Percentiles rank a stretch among this genome's conserved stretches.
phyloP scores from a whole-genome alignment of 2,113 vertebrate species.

The Podiceps cristatus region DNA sequence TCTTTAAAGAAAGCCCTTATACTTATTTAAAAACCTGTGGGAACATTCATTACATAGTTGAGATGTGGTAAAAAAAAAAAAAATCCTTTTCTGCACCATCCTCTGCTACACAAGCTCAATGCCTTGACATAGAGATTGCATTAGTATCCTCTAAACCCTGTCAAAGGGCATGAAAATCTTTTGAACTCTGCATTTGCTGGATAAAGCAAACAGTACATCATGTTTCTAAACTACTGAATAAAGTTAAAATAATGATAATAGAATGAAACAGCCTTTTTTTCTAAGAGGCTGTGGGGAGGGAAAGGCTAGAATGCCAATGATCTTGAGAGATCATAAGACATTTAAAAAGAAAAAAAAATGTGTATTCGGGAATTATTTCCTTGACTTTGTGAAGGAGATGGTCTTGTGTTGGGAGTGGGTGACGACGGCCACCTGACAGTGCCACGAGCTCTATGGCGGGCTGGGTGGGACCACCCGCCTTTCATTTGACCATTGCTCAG shows the following conservation, averaged over 20 bases:
- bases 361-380: neutral
- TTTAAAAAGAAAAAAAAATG: too few species aligned
- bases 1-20: neutral
- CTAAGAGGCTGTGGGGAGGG: neutral
- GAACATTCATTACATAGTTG: neutral
- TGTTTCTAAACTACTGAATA: neutral
- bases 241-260: neutral
- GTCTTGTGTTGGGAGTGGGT: neutral
- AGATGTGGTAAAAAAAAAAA: neutral
- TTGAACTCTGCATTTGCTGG: neutral
- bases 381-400: neutral
- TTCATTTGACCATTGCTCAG: rapidly evolving
- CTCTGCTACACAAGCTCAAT: neutral
- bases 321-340: neutral
- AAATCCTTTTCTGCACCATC: neutral
- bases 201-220: neutral
- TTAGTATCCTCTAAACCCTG: neutral
- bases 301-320: neutral
- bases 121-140: neutral
- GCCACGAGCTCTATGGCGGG: rapidly evolving
- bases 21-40: neutral
- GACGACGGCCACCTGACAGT: neutral
- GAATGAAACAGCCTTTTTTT: neutral
- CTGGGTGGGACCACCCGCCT: rapidly evolving
- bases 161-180: neutral